phyloP scores from a whole-genome alignment of 1,140 invertebrate genomes.

The Drosophila suzukii region DNA sequence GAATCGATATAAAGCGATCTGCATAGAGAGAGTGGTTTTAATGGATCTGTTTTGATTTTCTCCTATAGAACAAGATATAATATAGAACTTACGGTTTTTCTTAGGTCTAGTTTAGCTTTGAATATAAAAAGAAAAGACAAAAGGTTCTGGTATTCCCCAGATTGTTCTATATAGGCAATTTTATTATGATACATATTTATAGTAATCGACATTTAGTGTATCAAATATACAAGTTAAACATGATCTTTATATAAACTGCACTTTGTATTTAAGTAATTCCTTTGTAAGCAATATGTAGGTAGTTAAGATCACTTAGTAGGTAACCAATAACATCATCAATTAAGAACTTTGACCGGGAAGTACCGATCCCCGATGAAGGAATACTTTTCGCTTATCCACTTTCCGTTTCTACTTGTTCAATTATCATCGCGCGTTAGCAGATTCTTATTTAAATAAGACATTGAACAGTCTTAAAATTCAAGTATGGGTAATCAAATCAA shows the following conservation, averaged over 20 bases:
- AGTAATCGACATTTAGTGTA: too few relatives aligned
- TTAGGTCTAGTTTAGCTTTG: not conserved
- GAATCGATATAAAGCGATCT: not conserved
- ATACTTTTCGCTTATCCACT: not conserved
- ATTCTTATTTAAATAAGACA: conserved; percentile 21
- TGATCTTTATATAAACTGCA: not conserved
- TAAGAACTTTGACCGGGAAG: not conserved
- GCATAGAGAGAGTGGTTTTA: conserved; percentile 26
- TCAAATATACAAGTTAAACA: too few relatives aligned
- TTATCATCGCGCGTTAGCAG: conserved; percentile 12
- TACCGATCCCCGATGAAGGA: not conserved
- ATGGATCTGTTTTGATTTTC: not conserved
- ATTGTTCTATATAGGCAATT: not conserved
- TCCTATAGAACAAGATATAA: not conserved
- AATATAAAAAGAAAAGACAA: not conserved
- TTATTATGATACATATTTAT: too few relatives aligned
- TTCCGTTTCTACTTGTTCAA: conserved; percentile 23
- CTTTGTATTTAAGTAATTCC: not conserved
- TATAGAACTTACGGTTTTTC: conserved; percentile 3
- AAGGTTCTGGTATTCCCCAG: not conserved
- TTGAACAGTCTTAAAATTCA: not conserved
- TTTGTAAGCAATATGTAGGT: too few relatives aligned
- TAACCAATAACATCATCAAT: not conserved
- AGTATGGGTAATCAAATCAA: conserved; percentile 10
- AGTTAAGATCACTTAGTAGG: too few relatives aligned